phyloP scores from a whole-genome alignment of 2,888 invertebrate species.

The Pemphredon lugubris region DNA sequence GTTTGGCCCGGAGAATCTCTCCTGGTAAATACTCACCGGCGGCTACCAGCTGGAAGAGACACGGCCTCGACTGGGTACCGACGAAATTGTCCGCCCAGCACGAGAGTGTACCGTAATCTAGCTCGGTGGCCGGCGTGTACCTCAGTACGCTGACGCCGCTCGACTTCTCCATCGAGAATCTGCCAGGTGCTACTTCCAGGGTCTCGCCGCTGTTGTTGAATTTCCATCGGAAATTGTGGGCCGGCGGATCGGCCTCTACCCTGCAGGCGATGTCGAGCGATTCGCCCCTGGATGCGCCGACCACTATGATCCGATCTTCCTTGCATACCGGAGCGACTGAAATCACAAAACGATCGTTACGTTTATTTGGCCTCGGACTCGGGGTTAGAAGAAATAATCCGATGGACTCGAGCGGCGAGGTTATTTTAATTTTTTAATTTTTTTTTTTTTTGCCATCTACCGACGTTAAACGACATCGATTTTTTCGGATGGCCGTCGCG shows the following conservation, averaged over 20 bases:
- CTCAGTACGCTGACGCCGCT: constrained; percentile 86
- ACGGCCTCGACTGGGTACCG: constrained; percentile 91
- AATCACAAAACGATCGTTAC: constrained; percentile 62
- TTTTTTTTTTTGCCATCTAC: no score
- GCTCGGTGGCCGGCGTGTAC: constrained; percentile 84
- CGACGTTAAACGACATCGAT: no score
- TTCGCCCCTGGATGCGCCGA: constrained; percentile 94
- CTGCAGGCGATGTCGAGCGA: constrained; percentile 93
- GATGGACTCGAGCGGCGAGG: no score
- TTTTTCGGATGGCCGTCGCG: no score
- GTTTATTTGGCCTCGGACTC: no score
- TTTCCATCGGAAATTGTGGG: constrained; percentile 95
- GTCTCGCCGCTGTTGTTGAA: constrained; percentile 97
- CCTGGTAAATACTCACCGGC: constrained; percentile 87
- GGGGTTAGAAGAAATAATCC: no score
- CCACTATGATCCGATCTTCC: constrained; percentile 89
- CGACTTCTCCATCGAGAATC: constrained; percentile 86
- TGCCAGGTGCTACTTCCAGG: constrained; percentile 89
- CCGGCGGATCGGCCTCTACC: constrained; percentile 95
- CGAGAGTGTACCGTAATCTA: constrained; percentile 94
- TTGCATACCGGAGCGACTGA: constrained; percentile 93
- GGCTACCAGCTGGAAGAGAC: constrained; percentile 93
- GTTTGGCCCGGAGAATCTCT: constrained; percentile 45
- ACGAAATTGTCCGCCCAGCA: constrained; percentile 93
- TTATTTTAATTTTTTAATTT: no score